Percentiles rank a stretch among this genome's conserved stretches.
These are phyloP conservation scores for Netelia virgata DNA, from an alignment of 2,888 invertebrate genomes.

Conservation along the genomic window DNA sequence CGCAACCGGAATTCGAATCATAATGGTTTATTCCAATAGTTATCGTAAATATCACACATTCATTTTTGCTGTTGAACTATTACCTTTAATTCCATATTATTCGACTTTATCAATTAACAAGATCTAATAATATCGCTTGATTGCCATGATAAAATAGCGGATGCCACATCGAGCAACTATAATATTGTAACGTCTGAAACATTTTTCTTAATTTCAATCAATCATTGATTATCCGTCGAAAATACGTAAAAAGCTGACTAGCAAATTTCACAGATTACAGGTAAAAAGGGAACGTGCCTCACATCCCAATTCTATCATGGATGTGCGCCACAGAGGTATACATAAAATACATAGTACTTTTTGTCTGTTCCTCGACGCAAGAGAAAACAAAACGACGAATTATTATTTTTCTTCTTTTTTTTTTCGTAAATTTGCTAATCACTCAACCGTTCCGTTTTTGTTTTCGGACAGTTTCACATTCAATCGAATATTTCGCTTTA, in stretches of 20 bases:
- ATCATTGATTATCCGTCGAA: constrained; percentile 59
- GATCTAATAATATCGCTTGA: not conserved
- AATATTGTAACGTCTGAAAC: constrained; percentile 49
- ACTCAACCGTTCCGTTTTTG: constrained; percentile 17
- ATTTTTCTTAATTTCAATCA: constrained; percentile 11
- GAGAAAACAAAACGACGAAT: constrained; percentile 6
- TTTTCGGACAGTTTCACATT: constrained; percentile 31
- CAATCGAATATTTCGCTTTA: not conserved
- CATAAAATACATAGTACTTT: constrained; percentile 30
- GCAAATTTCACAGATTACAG: constrained; percentile 79
- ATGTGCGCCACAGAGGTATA: constrained; percentile 71
- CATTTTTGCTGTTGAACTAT: too few relatives aligned
- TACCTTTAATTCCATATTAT: too few relatives aligned
- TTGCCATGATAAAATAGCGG: not conserved
- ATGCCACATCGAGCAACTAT: not conserved
- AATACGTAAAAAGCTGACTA: constrained; percentile 78
- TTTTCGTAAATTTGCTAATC: constrained; percentile 21
- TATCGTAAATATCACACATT: too few relatives aligned
- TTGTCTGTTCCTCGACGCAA: not conserved
- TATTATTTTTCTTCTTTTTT: constrained; percentile 2
- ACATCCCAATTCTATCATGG: constrained; percentile 56
- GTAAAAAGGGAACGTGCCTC: constrained; percentile 71
- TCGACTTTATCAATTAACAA: not conserved
- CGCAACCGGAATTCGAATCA: not conserved
- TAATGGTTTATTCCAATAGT: not conserved